A percentile compares a stretch with the other conserved stretches of the same genome.
Evolutionary conservation across 2,113 vertebrate species (phyloP).

Genomic region (Poeciliopsis occidentalis): DNA sequence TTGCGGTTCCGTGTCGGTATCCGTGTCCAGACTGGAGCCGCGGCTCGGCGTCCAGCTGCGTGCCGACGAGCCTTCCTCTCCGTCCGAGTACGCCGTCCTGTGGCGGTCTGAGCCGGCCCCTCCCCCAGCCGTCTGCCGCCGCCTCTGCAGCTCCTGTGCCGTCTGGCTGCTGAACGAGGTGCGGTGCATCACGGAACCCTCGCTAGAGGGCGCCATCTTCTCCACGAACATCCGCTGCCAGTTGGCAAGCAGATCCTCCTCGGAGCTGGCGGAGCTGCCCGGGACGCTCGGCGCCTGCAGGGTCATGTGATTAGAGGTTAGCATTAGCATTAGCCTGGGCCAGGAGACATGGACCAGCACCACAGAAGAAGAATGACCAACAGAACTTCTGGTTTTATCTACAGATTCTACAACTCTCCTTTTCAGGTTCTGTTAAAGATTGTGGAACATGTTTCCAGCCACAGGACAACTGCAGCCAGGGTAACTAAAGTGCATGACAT

Average conservation of each 20-base stretch:
- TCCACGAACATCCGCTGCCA: conserved; percentile 97
- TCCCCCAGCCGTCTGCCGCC: conserved; percentile 55
- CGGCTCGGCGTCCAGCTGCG: conserved; percentile 86
- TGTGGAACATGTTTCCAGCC: too few species aligned
- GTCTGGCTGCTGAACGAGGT: conserved; percentile 87
- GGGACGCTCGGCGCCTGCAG: conserved; percentile 76
- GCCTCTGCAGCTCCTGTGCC: conserved; percentile 83
- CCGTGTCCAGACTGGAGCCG: conserved; percentile 86
- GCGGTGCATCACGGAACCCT: conserved; percentile 81
- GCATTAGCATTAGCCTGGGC: background rate
- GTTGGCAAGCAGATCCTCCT: conserved; percentile 92
- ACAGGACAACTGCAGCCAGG: too few species aligned
- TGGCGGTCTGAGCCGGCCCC: conserved; percentile 28
- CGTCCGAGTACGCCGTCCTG: conserved; percentile 76
- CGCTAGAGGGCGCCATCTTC: conserved; percentile 83
- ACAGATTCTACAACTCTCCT: too few species aligned
- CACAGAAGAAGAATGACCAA: background rate
- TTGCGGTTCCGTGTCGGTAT: conserved; percentile 77
- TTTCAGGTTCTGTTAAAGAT: too few species aligned
- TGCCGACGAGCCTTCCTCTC: conserved; percentile 83
- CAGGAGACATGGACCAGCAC: background rate
- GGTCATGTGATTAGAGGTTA: background rate
- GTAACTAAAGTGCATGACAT: too few species aligned
- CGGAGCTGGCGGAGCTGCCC: conserved; percentile 89
- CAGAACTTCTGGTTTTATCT: too few species aligned